phyloP scores from a whole-genome alignment of 2,797 vertebrate species.

The Cyprinodon diabolis region DNA sequence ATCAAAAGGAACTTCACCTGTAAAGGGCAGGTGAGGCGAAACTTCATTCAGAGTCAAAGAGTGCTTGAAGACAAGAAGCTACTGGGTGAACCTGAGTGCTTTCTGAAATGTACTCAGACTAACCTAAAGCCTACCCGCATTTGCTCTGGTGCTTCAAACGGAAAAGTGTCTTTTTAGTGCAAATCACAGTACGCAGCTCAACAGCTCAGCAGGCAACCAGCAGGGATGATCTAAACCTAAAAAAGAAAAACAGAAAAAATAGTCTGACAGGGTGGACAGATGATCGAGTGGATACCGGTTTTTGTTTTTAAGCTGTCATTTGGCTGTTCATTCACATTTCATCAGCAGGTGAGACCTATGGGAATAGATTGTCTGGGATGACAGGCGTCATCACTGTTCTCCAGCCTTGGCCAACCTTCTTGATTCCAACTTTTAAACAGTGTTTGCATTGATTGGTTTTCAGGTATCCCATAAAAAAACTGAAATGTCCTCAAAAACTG shows the following conservation, averaged over 20 bases:
- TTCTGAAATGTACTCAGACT: constrained; percentile 53
- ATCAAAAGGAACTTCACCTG: constrained; percentile 54
- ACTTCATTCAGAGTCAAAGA: constrained; percentile 64
- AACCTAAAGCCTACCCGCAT: constrained; percentile 42
- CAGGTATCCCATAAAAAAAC: constrained; percentile 29
- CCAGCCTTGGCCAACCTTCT: constrained; percentile 47
- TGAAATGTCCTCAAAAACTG: constrained; percentile 42
- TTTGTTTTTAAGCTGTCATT: constrained; percentile 41
- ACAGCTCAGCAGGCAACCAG: constrained; percentile 32
- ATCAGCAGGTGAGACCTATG: constrained; percentile 43
- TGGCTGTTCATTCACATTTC: constrained; percentile 59
- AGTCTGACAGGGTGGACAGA: constrained; percentile 33
- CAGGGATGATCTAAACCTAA: constrained; percentile 42
- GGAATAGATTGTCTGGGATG: constrained; percentile 45
- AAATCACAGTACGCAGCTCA: constrained; percentile 52
- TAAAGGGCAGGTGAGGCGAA: constrained; percentile 66
- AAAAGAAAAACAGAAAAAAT: constrained; percentile 15
- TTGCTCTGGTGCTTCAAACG: constrained; percentile 48
- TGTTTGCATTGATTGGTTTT: constrained; percentile 66
- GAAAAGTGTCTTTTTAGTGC: constrained; percentile 58
- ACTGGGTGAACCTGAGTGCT: constrained; percentile 42
- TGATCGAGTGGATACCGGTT: constrained; percentile 41
- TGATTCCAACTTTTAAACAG: constrained; percentile 30
- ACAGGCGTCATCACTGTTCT: constrained; percentile 45
- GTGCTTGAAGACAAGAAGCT: constrained; percentile 33